Evolutionary conservation across 2,113 vertebrate species (phyloP), one percentile per base, ranked within the genome.

Genomic region (Noturus placidus): DNA sequence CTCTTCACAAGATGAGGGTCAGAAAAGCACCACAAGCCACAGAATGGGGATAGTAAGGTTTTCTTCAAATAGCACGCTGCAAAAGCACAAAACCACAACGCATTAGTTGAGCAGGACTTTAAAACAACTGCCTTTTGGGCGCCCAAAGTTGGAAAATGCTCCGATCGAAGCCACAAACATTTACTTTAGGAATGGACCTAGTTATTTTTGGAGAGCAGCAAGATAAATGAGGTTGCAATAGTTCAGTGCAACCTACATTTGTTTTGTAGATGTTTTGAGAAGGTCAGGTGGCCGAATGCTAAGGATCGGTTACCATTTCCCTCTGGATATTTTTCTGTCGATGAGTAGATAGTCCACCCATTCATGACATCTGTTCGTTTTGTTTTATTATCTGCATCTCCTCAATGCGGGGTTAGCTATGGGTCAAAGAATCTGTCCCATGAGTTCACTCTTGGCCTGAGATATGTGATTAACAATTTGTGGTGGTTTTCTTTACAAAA

Each of bases 361-460:
- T 89, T 86, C 61, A 74, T 89, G 52, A 54, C 20, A 30, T 76
- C 80, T 33, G 84, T 92, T 88, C 82, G 77, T 93, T 89, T 92
- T 82, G 57, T 33, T 33, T 35, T 38, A 38, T 67, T 84, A 65
- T 61, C 27, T 27, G 10, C 38, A 15, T 22, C 19, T 88, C 42
- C 33, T 84, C 38, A 76, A 30, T 30, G 25, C 20, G 83, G 84
- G 74, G 78, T 85, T 67, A 88, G 33, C 46, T 84, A 27, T 30
- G 30, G 80, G 89, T 77, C 72, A 91, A 33, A 67, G 22, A 30
- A 80, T 52, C 46, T 46, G 5, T 56, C 82, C 67, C 63, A 82
- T 83, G 35, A 63, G 83, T 59, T 57, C 56, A 79, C 42, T 88
- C 74, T 82, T 84, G 69, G 70, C 61, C 79, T 54, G 30, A 33